A percentile compares a stretch with the other conserved stretches of the same genome.
Evolutionary conservation across 2,797 vertebrate genomes (phyloP).

Genomic region (Coregonus ussuriensis): DNA sequence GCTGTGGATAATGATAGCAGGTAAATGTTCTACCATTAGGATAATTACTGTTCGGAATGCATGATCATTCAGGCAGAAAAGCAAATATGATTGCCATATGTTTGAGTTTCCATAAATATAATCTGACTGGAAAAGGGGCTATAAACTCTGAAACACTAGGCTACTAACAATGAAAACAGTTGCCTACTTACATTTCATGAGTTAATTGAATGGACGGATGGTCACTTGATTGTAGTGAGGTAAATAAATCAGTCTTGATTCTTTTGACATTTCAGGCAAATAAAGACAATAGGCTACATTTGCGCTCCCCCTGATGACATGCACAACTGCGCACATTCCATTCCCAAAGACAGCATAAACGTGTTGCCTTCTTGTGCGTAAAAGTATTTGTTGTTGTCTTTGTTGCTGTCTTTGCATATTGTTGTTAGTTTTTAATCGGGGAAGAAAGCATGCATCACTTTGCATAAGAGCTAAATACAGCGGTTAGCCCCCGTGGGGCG

Average conservation of each 20-base stretch:
- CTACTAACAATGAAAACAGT: not conserved
- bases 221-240: too few species aligned
- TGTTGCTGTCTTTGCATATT: not conserved
- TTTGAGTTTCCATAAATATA: too few species aligned
- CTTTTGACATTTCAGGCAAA: not conserved
- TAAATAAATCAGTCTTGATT: too few species aligned
- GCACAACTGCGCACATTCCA: not conserved
- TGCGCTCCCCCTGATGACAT: not conserved
- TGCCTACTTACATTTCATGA: too few species aligned
- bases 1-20: not conserved
- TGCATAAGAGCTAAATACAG: not conserved
- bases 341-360: not conserved
- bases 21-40: slow-evolving; percentile 12
- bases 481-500: not conserved
- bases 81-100: not conserved
- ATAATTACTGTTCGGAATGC: slow-evolving; percentile 1
- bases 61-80: not conserved
- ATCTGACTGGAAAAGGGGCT: not conserved
- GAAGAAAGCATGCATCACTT: not conserved
- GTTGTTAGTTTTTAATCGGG: not conserved
- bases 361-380: not conserved
- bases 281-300: not conserved
- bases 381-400: not conserved
- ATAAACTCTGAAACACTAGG: not conserved
- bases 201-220: too few species aligned